Evolutionary conservation across 2,113 vertebrate species (phyloP).

Genomic region (Hucho hucho): DNA sequence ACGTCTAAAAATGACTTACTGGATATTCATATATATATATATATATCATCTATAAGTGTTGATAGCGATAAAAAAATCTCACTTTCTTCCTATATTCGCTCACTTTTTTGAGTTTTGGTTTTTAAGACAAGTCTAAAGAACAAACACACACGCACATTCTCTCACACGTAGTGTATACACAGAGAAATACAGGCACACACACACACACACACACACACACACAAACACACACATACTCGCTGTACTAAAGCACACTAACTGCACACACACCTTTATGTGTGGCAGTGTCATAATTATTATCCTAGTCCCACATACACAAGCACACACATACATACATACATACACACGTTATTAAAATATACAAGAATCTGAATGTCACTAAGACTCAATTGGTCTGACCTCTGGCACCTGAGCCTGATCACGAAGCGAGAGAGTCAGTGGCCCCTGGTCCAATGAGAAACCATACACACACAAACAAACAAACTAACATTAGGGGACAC

Average conservation of each 20-base stretch:
- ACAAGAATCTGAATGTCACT: slow-evolving; percentile 72
- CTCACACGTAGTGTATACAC: neutral
- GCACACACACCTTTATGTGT: slow-evolving; percentile 59
- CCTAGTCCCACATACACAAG: slow-evolving; percentile 46
- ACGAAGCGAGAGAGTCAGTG: slow-evolving; percentile 48
- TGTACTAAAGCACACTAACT: slow-evolving; percentile 62
- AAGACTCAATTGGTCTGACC: slow-evolving; percentile 58
- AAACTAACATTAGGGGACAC: slow-evolving; percentile 53
- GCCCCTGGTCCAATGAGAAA: slow-evolving; percentile 54
- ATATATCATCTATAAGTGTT: slow-evolving; percentile 80
- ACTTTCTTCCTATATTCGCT: slow-evolving; percentile 74
- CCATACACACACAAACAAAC: slow-evolving; percentile 63
- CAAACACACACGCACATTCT: slow-evolving; percentile 36
- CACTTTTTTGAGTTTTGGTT: slow-evolving; percentile 82
- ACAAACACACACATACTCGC: too few species aligned
- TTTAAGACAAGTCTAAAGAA: slow-evolving; percentile 79
- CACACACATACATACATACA: neutral
- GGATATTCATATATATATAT: slow-evolving; percentile 76
- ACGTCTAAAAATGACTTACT: slow-evolving; percentile 77
- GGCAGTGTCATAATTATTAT: slow-evolving; percentile 68
- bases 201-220: slow-evolving; percentile 10
- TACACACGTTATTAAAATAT: slow-evolving; percentile 76
- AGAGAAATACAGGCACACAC: slow-evolving; percentile 28
- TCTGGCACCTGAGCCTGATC: slow-evolving; percentile 43
- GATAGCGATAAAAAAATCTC: slow-evolving; percentile 75